Conservation (phyloP, 2,113 vertebrate genomes). For the Tricholaema leucomelas region DNA sequence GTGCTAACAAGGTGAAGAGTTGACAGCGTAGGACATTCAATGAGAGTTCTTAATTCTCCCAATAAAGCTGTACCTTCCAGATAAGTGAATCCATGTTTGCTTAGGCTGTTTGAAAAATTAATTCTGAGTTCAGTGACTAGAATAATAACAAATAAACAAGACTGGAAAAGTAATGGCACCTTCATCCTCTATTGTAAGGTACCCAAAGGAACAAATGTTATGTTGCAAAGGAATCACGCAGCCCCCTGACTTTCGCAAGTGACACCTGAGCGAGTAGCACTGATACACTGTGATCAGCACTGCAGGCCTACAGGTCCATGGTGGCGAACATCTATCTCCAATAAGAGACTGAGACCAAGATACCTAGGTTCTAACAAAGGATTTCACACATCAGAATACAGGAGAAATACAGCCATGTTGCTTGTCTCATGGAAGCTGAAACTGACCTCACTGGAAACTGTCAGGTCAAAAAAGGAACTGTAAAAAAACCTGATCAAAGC, state of each 20-base stretch:
- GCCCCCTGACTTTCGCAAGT: not conserved
- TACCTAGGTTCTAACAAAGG: not conserved
- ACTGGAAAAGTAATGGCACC: not conserved
- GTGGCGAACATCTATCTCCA: not conserved
- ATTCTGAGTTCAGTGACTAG: not conserved
- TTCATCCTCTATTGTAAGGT: not conserved
- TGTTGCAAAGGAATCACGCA: not conserved
- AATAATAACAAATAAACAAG: not conserved
- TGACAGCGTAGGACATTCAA: rapidly evolving
- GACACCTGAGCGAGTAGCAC: not conserved
- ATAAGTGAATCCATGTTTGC: not conserved
- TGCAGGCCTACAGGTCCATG: rapidly evolving
- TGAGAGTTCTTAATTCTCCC: not conserved
- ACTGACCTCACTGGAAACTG: not conserved
- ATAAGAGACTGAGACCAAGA: rapidly evolving
- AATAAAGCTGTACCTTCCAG: not conserved
- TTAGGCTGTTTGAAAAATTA: not conserved
- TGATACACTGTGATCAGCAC: not conserved
- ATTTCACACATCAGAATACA: not conserved
- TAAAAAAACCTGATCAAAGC: not conserved
- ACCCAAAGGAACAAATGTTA: not conserved
- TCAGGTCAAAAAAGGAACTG: not conserved
- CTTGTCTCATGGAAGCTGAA: not conserved
- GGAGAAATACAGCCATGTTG: not conserved
- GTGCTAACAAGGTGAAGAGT: not conserved